Evolutionary conservation across 2,113 vertebrate species (phyloP).

Genomic region (Zosterops lateralis): DNA sequence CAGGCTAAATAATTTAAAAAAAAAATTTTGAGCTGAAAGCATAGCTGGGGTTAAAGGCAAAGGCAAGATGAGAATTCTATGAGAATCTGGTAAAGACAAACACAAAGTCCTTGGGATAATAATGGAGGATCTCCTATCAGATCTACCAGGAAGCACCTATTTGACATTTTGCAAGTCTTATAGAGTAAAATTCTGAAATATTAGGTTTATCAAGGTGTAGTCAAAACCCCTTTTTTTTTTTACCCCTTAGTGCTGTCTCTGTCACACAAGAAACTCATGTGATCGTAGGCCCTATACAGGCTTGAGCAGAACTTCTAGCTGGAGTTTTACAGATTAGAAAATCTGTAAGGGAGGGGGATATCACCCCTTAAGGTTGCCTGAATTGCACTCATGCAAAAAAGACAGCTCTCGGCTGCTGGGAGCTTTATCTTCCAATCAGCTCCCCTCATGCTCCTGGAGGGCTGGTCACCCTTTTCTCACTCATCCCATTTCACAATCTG

Average conservation of each 20-base stretch:
- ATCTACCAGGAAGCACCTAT: not conserved
- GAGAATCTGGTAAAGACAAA: not conserved
- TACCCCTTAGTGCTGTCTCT: not conserved
- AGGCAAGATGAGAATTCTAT: not conserved
- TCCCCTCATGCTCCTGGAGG: not conserved
- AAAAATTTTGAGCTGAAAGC: not conserved
- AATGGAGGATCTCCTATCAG: not conserved
- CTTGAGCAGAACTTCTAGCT: not conserved
- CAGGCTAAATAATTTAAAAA: not conserved
- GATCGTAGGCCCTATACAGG: accelerated
- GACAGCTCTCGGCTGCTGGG: not conserved
- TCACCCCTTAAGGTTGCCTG: not conserved
- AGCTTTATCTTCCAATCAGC: not conserved
- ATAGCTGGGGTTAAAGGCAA: not conserved
- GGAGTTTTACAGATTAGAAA: not conserved
- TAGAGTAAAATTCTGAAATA: not conserved
- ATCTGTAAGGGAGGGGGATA: not conserved
- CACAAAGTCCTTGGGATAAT: not conserved
- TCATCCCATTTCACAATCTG: not conserved
- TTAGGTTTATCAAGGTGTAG: not conserved
- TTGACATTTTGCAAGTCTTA: not conserved
- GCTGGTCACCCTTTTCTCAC: not conserved
- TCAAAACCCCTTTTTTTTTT: not conserved
- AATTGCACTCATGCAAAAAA: not conserved
- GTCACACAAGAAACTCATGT: not conserved